These are phyloP conservation scores for Clavelina lepadiformis DNA, from an alignment of 23 tunicate genomes.

Conservation along the genomic window DNA sequence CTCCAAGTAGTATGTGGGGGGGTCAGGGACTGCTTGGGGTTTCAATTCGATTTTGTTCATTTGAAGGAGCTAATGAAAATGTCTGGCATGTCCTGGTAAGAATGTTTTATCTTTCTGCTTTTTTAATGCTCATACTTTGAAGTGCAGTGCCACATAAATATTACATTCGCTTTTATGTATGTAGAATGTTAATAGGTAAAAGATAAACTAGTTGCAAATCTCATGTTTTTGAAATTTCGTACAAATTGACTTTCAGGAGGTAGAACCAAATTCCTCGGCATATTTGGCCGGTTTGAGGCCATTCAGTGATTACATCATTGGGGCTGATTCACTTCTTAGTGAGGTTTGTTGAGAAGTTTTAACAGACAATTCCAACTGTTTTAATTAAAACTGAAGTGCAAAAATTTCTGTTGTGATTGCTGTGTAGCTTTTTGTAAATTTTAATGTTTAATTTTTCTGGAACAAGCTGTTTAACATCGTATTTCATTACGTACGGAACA, in stretches of 20 bases:
- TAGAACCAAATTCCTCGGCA: conserved; percentile 95
- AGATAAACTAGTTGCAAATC: no score
- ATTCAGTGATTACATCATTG: conserved; percentile 89
- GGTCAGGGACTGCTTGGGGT: conserved; percentile 98
- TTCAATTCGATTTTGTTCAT: conserved; percentile 93
- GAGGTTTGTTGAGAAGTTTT: conserved; percentile 27
- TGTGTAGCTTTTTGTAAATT: no score
- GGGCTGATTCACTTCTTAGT: conserved; percentile 90
- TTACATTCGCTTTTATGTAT: no score
- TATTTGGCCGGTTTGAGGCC: conserved; percentile 91
- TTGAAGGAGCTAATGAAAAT: conserved; percentile 99
- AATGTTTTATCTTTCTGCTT: neutral
- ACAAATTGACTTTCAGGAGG: conserved; percentile 85
- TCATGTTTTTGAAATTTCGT: no score
- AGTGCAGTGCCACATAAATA: no score
- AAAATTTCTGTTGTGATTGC: no score
- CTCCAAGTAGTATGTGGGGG: conserved; percentile 98
- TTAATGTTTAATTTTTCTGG: no score
- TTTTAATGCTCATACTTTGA: no score
- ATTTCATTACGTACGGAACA: no score
- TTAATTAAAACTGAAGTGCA: neutral
- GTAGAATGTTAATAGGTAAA: no score
- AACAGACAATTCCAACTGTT: neutral
- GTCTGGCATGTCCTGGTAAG: conserved; percentile 98
- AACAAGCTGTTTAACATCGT: no score